Conservation (phyloP, 1,140 invertebrate genomes). For the Dinoponera quadriceps region DNA sequence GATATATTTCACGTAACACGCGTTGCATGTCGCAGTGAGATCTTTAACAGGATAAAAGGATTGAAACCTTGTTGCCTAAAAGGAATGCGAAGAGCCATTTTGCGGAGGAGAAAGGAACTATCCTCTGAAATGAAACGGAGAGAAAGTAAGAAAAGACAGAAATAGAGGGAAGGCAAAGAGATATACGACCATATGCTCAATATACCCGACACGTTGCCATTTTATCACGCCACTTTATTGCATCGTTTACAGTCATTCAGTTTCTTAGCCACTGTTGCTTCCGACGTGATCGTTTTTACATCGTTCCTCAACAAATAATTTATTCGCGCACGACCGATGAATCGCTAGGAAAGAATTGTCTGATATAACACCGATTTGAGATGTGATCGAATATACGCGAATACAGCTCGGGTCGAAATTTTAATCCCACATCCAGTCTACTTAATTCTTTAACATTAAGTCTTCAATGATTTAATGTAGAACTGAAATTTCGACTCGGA, state of each 20-base stretch:
- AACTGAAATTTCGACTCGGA: no score
- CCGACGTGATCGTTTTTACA: not conserved
- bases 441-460: not conserved
- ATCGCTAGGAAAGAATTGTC: not conserved
- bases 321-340: not conserved
- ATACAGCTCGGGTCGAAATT: no score
- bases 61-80: slow-evolving; percentile 15
- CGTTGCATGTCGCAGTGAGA: not conserved
- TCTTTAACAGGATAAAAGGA: slow-evolving; percentile 31
- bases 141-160: slow-evolving; percentile 13
- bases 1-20: not conserved
- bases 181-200: slow-evolving; percentile 11
- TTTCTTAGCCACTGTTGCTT: not conserved
- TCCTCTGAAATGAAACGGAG: not conserved
- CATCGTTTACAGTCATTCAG: not conserved
- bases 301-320: not conserved
- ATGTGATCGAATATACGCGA: not conserved
- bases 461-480: no score
- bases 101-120: not conserved
- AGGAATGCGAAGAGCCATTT: slow-evolving; percentile 8
- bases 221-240: not conserved
- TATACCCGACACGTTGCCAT: not conserved
- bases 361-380: not conserved
- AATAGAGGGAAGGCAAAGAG: not conserved
- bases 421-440: no score